phyloP scores from a whole-genome alignment of 2,888 invertebrate genomes.

The Pandemis heparana region DNA sequence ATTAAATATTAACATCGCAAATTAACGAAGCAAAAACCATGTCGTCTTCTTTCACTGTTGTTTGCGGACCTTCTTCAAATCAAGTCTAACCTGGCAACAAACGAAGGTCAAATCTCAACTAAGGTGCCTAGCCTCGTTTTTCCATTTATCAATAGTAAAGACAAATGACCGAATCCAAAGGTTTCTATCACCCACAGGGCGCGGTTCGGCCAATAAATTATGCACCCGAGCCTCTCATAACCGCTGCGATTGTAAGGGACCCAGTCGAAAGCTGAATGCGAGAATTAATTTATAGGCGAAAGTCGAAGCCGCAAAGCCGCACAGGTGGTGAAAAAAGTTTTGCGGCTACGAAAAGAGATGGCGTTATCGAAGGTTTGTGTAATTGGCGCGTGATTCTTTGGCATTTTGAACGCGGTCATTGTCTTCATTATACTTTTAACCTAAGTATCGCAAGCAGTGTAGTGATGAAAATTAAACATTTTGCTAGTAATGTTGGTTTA shows the following conservation, averaged over 20 bases:
- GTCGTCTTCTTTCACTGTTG: background rate
- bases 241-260: constrained; percentile 40
- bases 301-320: constrained; percentile 10
- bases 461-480: too few species aligned
- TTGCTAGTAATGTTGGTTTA: too few species aligned
- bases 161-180: constrained; percentile 39
- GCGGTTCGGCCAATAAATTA: constrained; percentile 37
- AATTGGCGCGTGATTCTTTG: background rate
- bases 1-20: background rate
- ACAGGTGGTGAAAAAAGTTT: constrained; percentile 26
- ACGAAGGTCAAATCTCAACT: constrained; percentile 17
- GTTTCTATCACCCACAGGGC: constrained; percentile 36
- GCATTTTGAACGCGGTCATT: background rate
- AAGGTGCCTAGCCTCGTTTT: constrained; percentile 2
- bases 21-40: background rate
- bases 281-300: constrained; percentile 40
- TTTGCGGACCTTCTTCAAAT: background rate
- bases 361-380: background rate
- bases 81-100: constrained; percentile 9
- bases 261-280: constrained; percentile 26
- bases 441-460: too few species aligned
- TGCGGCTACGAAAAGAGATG: constrained; percentile 7
- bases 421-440: background rate
- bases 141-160: constrained; percentile 34
- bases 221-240: constrained; percentile 39